Evolutionary conservation across 2,888 invertebrate genomes (phyloP).

Genomic region (Chydorus sphaericus): DNA sequence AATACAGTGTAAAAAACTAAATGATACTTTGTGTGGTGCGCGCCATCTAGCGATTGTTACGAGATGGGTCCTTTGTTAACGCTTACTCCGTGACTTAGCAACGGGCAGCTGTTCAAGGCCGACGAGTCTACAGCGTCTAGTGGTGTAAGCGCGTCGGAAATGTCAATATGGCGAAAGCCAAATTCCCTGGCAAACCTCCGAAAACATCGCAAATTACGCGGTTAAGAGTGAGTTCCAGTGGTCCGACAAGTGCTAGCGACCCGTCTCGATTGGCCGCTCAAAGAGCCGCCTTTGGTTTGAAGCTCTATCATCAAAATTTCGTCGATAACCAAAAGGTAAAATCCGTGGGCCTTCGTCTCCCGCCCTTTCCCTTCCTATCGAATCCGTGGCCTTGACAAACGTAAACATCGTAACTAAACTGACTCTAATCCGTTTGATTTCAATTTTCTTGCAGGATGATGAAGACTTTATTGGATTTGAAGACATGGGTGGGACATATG

Average conservation of each 20-base stretch:
- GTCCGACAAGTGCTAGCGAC: not conserved
- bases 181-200: constrained; percentile 12
- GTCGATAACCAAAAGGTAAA: constrained; percentile 9
- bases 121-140: not conserved
- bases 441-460: not conserved
- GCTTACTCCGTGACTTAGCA: no score
- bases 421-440: not conserved
- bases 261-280: not conserved
- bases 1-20: no score
- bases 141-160: constrained; percentile 2
- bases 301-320: constrained; percentile 6
- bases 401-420: not conserved
- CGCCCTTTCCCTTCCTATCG: constrained; percentile 9
- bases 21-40: no score
- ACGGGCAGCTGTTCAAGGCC: not conserved
- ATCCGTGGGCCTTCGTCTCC: no score
- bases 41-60: no score
- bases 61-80: no score
- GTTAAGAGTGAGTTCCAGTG: constrained; percentile 6
- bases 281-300: constrained; percentile 5
- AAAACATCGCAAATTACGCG: constrained; percentile 7
- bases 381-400: not conserved
- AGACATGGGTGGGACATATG: not conserved
- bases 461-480: not conserved
- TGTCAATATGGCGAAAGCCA: constrained; percentile 15